Conservation (phyloP, 92 coral and sea anemone species). For the Meandrina meandrites region DNA sequence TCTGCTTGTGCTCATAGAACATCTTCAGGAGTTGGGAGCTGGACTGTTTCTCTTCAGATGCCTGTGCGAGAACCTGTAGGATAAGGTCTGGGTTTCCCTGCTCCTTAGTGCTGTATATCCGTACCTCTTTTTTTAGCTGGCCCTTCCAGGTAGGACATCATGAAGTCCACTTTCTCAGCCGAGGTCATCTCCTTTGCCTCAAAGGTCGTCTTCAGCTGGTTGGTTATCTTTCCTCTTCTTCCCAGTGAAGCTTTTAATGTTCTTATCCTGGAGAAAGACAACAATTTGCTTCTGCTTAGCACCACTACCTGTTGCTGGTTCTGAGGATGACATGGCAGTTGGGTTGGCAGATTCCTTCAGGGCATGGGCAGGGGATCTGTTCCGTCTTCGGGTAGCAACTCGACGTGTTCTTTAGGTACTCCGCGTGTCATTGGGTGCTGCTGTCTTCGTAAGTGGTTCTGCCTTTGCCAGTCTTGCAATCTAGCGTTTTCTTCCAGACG, state of each 20-base stretch:
- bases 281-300: slow-evolving; percentile 1
- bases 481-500: too few species aligned
- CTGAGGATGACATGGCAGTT: background rate
- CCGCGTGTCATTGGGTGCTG: too few species aligned
- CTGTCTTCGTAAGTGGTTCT: too few species aligned
- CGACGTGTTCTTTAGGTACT: too few species aligned
- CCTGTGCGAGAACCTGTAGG: slow-evolving; percentile 11
- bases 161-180: slow-evolving; percentile 22
- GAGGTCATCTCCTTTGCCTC: slow-evolving; percentile 15
- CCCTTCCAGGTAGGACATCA: slow-evolving; percentile 29
- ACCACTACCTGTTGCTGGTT: background rate
- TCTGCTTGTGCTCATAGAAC: slow-evolving; percentile 32
- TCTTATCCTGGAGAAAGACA: slow-evolving; percentile 26
- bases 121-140: slow-evolving; percentile 24
- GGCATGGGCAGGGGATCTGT: too few species aligned
- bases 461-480: too few species aligned
- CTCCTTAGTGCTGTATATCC: slow-evolving; percentile 20
- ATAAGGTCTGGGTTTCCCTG: slow-evolving; percentile 7
- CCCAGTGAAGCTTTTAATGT: slow-evolving; percentile 10
- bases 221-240: slow-evolving; percentile 8
- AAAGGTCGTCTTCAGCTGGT: slow-evolving; percentile 10
- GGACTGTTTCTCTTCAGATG: slow-evolving; percentile 31
- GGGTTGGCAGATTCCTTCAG: slow-evolving; percentile 19
- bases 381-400: too few species aligned
- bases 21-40: slow-evolving; percentile 37